These are phyloP conservation scores for Phrynosoma blainvillii DNA, from an alignment of 2,113 vertebrate genomes.

Conservation along the genomic window DNA sequence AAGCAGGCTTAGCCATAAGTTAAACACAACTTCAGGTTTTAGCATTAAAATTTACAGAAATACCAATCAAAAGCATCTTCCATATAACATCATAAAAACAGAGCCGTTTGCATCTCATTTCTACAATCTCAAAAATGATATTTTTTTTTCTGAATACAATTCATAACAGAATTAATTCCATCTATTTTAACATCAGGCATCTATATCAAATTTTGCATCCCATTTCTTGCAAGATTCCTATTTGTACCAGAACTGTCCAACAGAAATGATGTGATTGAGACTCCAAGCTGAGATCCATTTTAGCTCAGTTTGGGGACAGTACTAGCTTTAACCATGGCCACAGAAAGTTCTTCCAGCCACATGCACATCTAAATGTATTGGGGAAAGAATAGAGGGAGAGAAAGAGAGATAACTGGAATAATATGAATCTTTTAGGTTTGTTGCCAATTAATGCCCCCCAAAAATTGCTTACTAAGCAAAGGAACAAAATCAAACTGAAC, in stretches of 20 bases:
- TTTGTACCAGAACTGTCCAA: constrained; percentile 22
- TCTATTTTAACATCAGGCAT: constrained; percentile 8
- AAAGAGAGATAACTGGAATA: not conserved
- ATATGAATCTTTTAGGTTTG: not conserved
- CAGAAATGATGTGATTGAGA: not conserved
- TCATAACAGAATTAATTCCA: constrained; percentile 28
- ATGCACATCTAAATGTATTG: not conserved
- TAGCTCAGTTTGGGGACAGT: fast-evolving
- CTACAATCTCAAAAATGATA: constrained; percentile 22
- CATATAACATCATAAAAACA: constrained; percentile 34
- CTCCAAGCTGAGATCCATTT: constrained; percentile 9
- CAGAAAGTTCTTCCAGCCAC: not conserved
- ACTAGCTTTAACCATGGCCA: fast-evolving
- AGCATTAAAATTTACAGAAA: constrained; percentile 44
- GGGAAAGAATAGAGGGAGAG: too few species aligned
- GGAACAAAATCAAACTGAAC: not conserved
- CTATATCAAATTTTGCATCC: not conserved
- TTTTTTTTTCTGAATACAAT: constrained; percentile 30
- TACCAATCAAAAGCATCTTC: not conserved
- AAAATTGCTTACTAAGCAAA: not conserved
- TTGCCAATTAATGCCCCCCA: not conserved
- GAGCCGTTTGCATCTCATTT: not conserved
- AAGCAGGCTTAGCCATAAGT: constrained; percentile 34
- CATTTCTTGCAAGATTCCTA: not conserved
- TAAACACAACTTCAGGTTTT: constrained; percentile 28